Evolutionary conservation across 1,140 invertebrate genomes (phyloP), one percentile per base, ranked within the genome.

Genomic region (Batillaria attramentaria): DNA sequence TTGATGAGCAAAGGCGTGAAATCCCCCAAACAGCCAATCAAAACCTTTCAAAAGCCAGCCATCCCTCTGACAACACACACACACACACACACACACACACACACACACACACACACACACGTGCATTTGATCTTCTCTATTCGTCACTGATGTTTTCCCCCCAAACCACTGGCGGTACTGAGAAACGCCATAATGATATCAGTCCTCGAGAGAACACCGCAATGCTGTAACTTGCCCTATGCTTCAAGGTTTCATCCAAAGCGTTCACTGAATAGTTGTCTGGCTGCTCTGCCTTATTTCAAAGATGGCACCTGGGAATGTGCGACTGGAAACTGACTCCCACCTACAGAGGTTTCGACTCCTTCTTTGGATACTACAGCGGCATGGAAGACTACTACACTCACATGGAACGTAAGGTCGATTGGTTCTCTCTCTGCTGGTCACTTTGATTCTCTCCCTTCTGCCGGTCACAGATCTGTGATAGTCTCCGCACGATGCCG

Each of bases 261-360:
- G n/a, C 16, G 20, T 18, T 20, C 16, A 24, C 18, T 46, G 39
- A n/a, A 28, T 0, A 20, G 35, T 8, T 35, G n/a, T 3, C 28
- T 46, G 10, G 3, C 20, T 28, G 4, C 28, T 28, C 20, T 10
- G 33, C 20, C 18, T 66, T 68, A 4, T 16, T n/a, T 33, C 60
- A 1, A 72, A 88, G 86, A 60, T 89, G 87, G 87, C 86, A 89
- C 75, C 77, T 89, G 3, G 87, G 87, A 2, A 83, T 85, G 60
- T 87, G 85, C 73, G 85, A 83, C 43, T 87, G 84, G 86, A 77
- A 88, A 20, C 88, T 84, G 74, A 87, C 85, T 3, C 86, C 87
- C 0, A 82, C 81, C 20, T 69, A 69, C 39, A 28, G 66, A 24
- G 66, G 66, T 1, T 78, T 78, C 39, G 50, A 78, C 54, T 72